phyloP scores from a whole-genome alignment of 2,888 invertebrate genomes.

The Allygus modestus region DNA sequence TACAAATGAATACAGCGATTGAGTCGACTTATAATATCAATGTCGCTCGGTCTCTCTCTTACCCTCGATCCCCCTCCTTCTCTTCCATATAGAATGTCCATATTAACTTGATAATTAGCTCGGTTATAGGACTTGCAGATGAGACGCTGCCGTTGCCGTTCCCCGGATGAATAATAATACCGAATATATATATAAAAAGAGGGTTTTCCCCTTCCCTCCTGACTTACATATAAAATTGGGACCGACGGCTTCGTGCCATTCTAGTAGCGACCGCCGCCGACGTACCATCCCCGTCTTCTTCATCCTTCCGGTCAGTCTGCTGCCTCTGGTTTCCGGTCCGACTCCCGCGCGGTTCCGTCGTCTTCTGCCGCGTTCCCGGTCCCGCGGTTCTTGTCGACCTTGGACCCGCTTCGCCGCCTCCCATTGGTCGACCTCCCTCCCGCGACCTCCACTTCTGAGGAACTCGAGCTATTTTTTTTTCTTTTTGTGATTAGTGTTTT shows the following conservation, averaged over 20 bases:
- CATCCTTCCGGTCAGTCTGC: not conserved
- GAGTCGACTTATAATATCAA: slow-evolving; percentile 85
- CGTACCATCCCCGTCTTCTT: slow-evolving; percentile 19
- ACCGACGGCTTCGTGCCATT: slow-evolving; percentile 71
- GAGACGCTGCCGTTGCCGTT: slow-evolving; percentile 73
- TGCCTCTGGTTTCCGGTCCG: slow-evolving; percentile 27
- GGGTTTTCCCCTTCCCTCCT: slow-evolving; percentile 70
- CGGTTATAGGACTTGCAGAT: slow-evolving; percentile 94
- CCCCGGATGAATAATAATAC: slow-evolving; percentile 70
- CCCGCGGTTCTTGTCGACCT: slow-evolving; percentile 23
- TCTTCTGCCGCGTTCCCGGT: slow-evolving; percentile 14
- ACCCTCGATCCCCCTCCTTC: slow-evolving; percentile 74
- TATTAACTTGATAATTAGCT: slow-evolving; percentile 95
- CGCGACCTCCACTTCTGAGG: not conserved
- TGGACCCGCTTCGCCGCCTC: slow-evolving; percentile 10
- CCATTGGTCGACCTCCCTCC: slow-evolving; percentile 37
- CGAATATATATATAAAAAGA: slow-evolving; percentile 71
- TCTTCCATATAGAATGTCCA: slow-evolving; percentile 85
- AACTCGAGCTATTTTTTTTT: not conserved
- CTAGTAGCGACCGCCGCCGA: slow-evolving; percentile 69
- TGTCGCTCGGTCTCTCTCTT: slow-evolving; percentile 76
- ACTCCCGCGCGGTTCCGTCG: slow-evolving; percentile 10
- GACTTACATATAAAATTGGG: slow-evolving; percentile 73
- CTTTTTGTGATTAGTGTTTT: slow-evolving; percentile 12
- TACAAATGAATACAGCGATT: slow-evolving; percentile 85